Base-by-base conservation (phyloP, 2,888 invertebrate species). In the Cantharis rufa region DNA sequence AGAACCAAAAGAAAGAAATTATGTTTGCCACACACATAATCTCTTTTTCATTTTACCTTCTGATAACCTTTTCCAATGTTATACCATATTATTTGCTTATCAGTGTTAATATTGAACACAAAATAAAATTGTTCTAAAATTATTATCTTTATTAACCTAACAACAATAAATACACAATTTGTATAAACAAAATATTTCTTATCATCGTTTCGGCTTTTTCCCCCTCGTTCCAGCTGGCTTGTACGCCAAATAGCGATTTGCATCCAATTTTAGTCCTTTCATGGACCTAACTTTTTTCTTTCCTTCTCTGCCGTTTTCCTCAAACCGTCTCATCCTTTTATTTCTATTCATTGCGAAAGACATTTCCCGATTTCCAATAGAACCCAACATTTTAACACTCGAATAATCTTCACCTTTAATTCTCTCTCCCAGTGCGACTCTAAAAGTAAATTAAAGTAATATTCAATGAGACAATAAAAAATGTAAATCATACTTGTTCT, bases 311-410 rank as follows among this genome's bases (percentile, higher is more conserved):
- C 90, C 87, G 85, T 91, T 91, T 82, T 91, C 91, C 81, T 91
- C 92, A 16, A 91, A 89, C 61, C 90, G 90, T 0, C 88, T 89
- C 78, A 91, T 89, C 15, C 89, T 87, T 79, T 91, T 91, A 79
- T 89, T 89, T 78, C 90, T 90, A 80, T 91, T 91, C 83, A 93
- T 90, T 3, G 90, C 90, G 84, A 96, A 96, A 16, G 93, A 94
- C 93, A 96, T 95, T 89, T 95, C 94, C 72, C 93, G 90, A 86
- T 94, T 95, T 64, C 96, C 93, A 11, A 91, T 87, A 0, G 94
- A 88, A 82, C 94, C 89, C 80, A 91, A 84, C 84, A 92, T 84
- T 86, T 89, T 86, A 83, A 91, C 86, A 71, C 16, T 66, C 84
- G 89, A 86, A 3, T 68, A 62, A 48, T 89, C 88, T 83, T 94